Evolutionary conservation across 2,888 invertebrate genomes (phyloP).

Genomic region (Achlya flavicornis): DNA sequence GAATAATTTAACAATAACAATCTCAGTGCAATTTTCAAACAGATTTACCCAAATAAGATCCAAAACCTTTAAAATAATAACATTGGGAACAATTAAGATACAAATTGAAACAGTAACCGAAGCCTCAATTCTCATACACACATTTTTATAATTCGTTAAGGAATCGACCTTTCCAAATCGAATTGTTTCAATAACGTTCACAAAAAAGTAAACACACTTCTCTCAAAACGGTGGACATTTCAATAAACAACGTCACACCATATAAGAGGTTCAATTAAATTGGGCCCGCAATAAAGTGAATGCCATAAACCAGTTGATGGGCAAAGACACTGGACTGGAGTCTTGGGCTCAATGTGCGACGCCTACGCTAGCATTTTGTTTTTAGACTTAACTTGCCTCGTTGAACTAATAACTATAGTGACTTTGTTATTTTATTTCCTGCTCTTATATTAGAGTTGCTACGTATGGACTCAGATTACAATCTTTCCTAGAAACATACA

Average conservation of each 20-base stretch:
- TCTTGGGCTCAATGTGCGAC: neutral
- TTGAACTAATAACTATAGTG: constrained; percentile 6
- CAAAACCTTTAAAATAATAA: neutral
- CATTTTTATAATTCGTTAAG: neutral
- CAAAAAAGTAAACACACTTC: constrained; percentile 6
- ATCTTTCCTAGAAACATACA: no score
- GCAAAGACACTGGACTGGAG: constrained; percentile 1
- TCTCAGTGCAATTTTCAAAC: no score
- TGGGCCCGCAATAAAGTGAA: constrained; percentile 1
- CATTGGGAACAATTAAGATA: neutral
- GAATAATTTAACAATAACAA: neutral
- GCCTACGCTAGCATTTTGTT: constrained; percentile 8
- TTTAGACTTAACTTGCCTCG: constrained; percentile 4
- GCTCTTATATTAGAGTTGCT: neutral
- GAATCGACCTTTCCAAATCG: neutral
- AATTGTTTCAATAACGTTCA: constrained; percentile 1
- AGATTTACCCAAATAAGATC: neutral
- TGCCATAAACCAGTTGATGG: constrained; percentile 7
- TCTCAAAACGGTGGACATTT: constrained; percentile 8
- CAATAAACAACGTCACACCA: constrained; percentile 7
- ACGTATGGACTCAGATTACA: neutral
- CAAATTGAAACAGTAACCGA: neutral
- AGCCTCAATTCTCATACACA: neutral
- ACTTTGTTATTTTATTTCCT: neutral
- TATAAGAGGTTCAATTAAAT: constrained; percentile 6